phyloP scores from a whole-genome alignment of 2,113 vertebrate genomes.

The Oryzias woworae region DNA sequence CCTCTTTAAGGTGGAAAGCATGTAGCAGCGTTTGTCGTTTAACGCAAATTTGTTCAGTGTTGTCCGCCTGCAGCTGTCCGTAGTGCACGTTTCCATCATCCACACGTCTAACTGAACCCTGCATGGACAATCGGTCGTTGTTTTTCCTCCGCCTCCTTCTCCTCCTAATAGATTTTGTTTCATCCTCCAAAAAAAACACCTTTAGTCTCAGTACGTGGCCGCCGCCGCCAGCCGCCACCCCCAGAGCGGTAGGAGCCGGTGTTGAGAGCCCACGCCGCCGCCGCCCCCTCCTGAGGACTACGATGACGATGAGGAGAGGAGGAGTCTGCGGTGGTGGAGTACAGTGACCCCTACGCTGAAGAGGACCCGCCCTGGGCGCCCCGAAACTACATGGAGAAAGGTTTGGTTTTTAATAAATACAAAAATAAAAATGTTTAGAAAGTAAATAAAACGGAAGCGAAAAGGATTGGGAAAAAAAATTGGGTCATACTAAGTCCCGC shows the following conservation, averaged over 20 bases:
- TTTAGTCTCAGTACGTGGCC: conserved; percentile 90
- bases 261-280: conserved; percentile 88
- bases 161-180: background rate
- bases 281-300: conserved; percentile 94
- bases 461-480: too few species aligned
- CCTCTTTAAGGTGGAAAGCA: background rate
- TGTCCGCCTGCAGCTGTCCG: too few species aligned
- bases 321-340: conserved; percentile 97
- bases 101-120: too few species aligned
- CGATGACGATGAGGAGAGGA: conserved; percentile 95
- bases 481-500: too few species aligned
- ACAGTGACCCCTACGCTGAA: conserved; percentile 97
- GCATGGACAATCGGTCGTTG: background rate
- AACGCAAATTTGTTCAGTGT: too few species aligned
- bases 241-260: conserved; percentile 84
- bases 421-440: too few species aligned
- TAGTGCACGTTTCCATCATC: too few species aligned
- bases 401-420: conserved; percentile 1
- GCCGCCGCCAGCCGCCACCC: conserved; percentile 88
- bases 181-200: background rate
- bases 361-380: conserved; percentile 99
- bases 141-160: too few species aligned
- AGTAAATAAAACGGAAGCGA: too few species aligned
- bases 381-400: conserved; percentile 75
- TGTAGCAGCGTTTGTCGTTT: background rate